These are phyloP conservation scores for Daptonema setosum DNA, from an alignment of 2,888 invertebrate species.

Conservation along the genomic window DNA sequence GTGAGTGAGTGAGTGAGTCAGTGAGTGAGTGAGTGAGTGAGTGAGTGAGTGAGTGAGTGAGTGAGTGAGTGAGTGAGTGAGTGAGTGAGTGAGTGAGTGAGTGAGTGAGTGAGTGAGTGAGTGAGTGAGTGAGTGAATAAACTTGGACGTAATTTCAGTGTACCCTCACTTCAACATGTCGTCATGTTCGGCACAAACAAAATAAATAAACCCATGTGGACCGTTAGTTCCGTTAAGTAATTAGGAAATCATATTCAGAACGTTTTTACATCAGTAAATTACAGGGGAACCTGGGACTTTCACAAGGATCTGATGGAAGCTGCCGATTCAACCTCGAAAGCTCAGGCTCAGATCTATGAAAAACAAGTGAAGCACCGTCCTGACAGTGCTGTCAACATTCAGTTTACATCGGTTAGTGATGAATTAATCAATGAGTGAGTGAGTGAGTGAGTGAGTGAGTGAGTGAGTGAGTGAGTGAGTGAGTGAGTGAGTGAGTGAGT, in stretches of 20 bases:
- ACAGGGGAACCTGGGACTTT: slow-evolving; percentile 31
- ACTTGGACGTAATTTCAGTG: background rate
- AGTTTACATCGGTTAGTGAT: slow-evolving; percentile 19
- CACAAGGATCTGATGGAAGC: background rate
- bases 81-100: too few species aligned
- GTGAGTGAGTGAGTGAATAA: too few species aligned
- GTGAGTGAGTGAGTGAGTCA: too few species aligned
- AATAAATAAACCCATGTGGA: slow-evolving; percentile 37
- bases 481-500: too few species aligned
- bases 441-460: background rate
- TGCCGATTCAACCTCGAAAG: background rate
- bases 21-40: too few species aligned
- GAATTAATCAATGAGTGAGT: too few species aligned
- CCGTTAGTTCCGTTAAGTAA: background rate
- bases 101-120: too few species aligned
- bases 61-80: too few species aligned
- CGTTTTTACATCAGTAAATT: slow-evolving; percentile 7
- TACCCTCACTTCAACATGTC: slow-evolving; percentile 34
- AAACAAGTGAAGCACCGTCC: background rate
- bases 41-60: too few species aligned
- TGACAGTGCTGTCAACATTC: slow-evolving; percentile 48
- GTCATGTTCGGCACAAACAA: slow-evolving; percentile 37
- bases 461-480: too few species aligned
- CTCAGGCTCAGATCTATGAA: background rate
- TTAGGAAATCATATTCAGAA: background rate